Evolutionary conservation across 2,797 vertebrate genomes (phyloP), one percentile per base, ranked within the genome.

Genomic region (Ataeniobius toweri): DNA sequence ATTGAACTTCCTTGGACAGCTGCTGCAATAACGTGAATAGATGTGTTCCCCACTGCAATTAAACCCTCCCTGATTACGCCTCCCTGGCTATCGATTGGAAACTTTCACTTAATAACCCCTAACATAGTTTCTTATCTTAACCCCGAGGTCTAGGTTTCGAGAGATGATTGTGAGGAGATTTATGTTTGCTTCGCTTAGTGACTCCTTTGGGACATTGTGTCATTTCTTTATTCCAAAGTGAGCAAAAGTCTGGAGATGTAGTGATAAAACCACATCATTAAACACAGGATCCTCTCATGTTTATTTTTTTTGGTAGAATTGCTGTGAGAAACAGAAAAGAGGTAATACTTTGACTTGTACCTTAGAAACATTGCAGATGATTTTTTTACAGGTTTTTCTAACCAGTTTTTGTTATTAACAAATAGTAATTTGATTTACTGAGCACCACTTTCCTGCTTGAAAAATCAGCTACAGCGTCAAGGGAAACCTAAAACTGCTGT

Each of bases 81-180:
- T 94, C 91, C 88, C 93, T 90, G 85, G 90, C 94, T 90, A 95
- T 96, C 92, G 94, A 96, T 95, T 93, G 92, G 92, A 95, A 95
- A 95, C 91, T 93, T 95, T 94, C 94, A 95, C 94, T 96, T 95
- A 95, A 95, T 95, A 95, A 95, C 94, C 93, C 86, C 92, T 93
- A 94, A 94, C 91, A 92, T 92, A 90, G 91, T 94, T 92, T 95
- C 94, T 95, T 94, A 94, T 94, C 93, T 93, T 94, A 94, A 95
- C 95, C 94, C 88, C 89, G 75, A 92, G 95, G 94, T 94, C 92
- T 77, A 80, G 90, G 84, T 92, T 89, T 94, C 87, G 83, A 87
- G 85, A 85, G 87, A 71, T 83, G 91, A 83, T 90, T 88, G 83
- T 41, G 61, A 79, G 53, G 75, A 95, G 94, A 95, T 95, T 95